Percentiles rank a stretch among this genome's conserved stretches.
Evolutionary conservation across 2,797 vertebrate genomes (phyloP).

Genomic region (Notamacropus eugenii): DNA sequence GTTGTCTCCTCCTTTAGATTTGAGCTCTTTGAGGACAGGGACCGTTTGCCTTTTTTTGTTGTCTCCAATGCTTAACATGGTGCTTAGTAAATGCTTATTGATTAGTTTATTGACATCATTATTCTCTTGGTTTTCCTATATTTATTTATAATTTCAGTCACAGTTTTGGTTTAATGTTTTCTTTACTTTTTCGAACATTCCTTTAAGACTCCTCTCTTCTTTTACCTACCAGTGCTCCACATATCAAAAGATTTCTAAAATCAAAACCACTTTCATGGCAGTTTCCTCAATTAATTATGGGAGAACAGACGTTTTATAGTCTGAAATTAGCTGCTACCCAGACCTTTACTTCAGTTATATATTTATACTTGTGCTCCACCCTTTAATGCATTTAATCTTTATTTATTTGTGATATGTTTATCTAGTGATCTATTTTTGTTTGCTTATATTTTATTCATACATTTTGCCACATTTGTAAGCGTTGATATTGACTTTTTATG

Average conservation of each 20-base stretch:
- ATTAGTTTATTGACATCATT: background rate
- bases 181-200: background rate
- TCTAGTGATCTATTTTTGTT: conserved; percentile 6
- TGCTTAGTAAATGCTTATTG: background rate
- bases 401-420: conserved; percentile 10
- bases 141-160: background rate
- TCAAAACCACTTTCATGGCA: background rate
- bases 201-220: background rate
- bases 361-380: background rate
- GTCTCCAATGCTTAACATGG: background rate
- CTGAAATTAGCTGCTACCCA: background rate
- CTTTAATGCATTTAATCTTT: conserved; percentile 31
- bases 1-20: background rate
- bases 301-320: conserved; percentile 6
- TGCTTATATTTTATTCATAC: conserved; percentile 33
- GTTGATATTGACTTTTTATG: background rate
- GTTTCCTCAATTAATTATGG: background rate
- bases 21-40: background rate
- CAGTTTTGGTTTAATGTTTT: background rate
- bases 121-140: background rate
- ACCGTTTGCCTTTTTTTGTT: background rate
- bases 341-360: background rate
- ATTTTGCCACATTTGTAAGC: background rate
- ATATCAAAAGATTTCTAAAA: background rate
- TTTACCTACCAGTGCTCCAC: background rate